Conservation (phyloP, 2,797 vertebrate genomes). For the Threskiornis aethiopicus region DNA sequence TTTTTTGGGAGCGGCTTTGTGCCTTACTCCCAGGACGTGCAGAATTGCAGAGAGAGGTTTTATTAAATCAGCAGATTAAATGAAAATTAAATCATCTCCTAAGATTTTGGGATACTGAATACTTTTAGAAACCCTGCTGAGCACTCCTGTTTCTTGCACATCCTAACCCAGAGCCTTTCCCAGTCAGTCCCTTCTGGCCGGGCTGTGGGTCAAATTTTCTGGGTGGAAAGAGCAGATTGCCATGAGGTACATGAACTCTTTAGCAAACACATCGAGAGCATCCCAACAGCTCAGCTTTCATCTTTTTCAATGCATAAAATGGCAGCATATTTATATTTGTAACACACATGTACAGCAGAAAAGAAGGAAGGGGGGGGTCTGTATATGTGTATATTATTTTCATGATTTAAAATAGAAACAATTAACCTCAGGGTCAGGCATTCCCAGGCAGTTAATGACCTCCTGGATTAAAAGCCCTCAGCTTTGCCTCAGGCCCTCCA, state of each 20-base stretch:
- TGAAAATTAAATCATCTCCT: background rate
- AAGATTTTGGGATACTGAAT: background rate
- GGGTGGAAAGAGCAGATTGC: background rate
- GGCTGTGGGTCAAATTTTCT: background rate
- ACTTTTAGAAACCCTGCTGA: background rate
- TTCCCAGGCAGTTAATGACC: slow-evolving; percentile 72
- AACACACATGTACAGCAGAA: background rate
- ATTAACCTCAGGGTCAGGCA: slow-evolving; percentile 68
- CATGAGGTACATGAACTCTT: background rate
- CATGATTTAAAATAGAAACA: slow-evolving; percentile 70
- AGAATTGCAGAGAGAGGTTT: background rate
- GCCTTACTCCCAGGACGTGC: background rate
- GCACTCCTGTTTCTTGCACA: background rate
- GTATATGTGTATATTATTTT: slow-evolving; percentile 51
- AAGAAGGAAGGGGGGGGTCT: background rate
- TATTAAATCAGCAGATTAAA: background rate
- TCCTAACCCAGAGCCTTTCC: background rate
- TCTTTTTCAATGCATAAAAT: background rate
- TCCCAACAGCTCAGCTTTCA: background rate
- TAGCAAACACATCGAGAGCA: background rate
- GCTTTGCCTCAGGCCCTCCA: slow-evolving; percentile 63
- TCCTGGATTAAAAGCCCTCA: slow-evolving; percentile 71
- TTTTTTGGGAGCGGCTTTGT: background rate
- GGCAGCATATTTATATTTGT: background rate
- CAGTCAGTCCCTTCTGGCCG: background rate